These are phyloP conservation scores for Philypnodon macrostomus DNA, from an alignment of 2,797 vertebrate genomes.

Conservation along the genomic window DNA sequence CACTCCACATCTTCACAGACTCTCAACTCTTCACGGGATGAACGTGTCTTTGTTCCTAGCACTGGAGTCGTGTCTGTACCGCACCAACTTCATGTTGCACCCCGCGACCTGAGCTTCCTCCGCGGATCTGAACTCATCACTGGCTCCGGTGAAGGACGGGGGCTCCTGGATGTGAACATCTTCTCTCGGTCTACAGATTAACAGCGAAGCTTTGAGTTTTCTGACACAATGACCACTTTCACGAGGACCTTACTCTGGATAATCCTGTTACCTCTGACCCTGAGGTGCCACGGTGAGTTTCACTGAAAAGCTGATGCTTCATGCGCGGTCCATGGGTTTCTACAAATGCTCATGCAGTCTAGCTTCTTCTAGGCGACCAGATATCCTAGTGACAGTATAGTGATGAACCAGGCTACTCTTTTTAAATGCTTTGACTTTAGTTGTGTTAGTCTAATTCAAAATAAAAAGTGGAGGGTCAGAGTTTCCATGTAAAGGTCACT, in stretches of 20 bases:
- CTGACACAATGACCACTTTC: constrained; percentile 34
- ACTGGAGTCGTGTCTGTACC: constrained; percentile 27
- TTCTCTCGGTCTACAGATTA: neutral
- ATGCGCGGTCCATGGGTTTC: no score
- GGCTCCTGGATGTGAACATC: constrained; percentile 27
- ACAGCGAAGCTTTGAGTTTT: constrained; percentile 21
- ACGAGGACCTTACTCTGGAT: constrained; percentile 41
- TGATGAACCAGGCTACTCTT: no score
- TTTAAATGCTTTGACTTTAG: no score
- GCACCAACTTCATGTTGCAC: constrained; percentile 37
- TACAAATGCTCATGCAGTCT: no score
- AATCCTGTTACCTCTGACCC: constrained; percentile 34
- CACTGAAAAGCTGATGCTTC: constrained; percentile 1
- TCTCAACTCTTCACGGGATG: constrained; percentile 37
- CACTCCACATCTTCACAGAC: constrained; percentile 24
- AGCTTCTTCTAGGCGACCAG: no score
- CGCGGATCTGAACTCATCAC: neutral
- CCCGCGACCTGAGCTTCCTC: constrained; percentile 11
- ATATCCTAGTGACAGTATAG: no score
- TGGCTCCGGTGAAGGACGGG: neutral
- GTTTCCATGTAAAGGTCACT: no score
- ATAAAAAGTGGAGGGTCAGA: no score
- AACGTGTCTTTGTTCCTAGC: constrained; percentile 42
- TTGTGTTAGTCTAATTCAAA: no score
- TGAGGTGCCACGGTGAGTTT: constrained; percentile 65